Evolutionary conservation across 2,797 vertebrate species (phyloP), one percentile per base, ranked within the genome.

Genomic region (Coccyzus lansbergi): DNA sequence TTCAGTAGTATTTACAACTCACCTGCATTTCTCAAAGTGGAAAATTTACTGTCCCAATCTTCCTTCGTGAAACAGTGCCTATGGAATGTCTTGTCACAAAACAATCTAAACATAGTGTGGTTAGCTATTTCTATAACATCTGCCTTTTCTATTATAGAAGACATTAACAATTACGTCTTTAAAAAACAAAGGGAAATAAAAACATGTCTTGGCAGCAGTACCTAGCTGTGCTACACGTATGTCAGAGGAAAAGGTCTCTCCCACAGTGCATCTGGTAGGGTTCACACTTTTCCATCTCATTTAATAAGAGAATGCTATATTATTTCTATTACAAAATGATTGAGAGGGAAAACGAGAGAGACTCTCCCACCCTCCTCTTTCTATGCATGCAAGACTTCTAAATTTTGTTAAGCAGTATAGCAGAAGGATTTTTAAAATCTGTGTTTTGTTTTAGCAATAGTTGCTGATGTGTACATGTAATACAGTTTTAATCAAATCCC

Each of bases 401-500:
- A 93, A 48, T 90, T 95, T 89, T 94, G 95, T 97, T 97, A 97
- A 97, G 94, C 88, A 96, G 65, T 94, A 96, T 85, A 95, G 95
- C 90, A 97, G 94, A 90, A 97, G 75, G 86, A 86, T 91, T 97
- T 97, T 97, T 94, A 93, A 96, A 97, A 97, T 96, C 94, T 94
- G 91, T 95, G 72, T 97, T 97, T 97, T 97, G 95, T 97, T 98
- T 98, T 97, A 96, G 96, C 93, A 90, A 64, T 97, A 90, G 92
- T 95, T 96, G 95, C 95, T 97, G 98, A 96, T 98, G 91, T 97
- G 96, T 92, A 97, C 95, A 83, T 96, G 91, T 96, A 97, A 97
- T 97, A 97, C 95, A 96, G 97, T 97, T 98, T 97, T 98, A 98
- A 98, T 98, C 97, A 98, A 98, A 97, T 97, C 97, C 97, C 97